These are phyloP conservation scores for Peucedramus taeniatus DNA, from an alignment of 2,113 vertebrate genomes.

Conservation along the genomic window DNA sequence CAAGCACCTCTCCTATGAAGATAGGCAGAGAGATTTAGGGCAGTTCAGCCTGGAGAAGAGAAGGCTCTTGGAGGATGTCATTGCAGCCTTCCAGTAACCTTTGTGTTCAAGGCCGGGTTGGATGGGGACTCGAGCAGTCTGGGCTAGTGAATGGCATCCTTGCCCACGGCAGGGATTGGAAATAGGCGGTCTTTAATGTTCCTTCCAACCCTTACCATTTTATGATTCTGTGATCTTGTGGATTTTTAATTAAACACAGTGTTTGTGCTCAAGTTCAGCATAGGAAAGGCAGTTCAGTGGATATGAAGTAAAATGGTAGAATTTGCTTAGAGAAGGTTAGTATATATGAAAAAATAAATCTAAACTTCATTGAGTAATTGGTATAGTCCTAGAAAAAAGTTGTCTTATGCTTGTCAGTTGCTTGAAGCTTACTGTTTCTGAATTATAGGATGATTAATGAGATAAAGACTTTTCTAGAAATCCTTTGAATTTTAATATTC, in stretches of 20 bases:
- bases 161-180: neutral
- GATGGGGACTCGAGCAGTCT: neutral
- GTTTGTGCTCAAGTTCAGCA: neutral
- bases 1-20: rapidly evolving
- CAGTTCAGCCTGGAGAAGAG: neutral
- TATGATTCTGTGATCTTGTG: neutral
- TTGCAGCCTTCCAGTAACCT: neutral
- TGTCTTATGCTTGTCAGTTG: neutral
- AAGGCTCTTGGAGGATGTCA: neutral
- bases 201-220: neutral
- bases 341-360: neutral
- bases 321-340: neutral
- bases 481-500: neutral
- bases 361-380: neutral
- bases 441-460: neutral
- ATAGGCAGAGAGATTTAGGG: neutral
- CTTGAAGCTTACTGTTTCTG: neutral
- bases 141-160: neutral
- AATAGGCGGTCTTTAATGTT: neutral
- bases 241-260: neutral
- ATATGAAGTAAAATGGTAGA: neutral
- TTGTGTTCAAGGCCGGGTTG: neutral
- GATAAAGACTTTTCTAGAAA: neutral
- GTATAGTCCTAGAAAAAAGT: neutral
- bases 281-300: neutral